Percentiles rank a stretch among this genome's conserved stretches.
Evolutionary conservation across 2,113 vertebrate genomes (phyloP).

Genomic region (Datnioides undecimradiatus): DNA sequence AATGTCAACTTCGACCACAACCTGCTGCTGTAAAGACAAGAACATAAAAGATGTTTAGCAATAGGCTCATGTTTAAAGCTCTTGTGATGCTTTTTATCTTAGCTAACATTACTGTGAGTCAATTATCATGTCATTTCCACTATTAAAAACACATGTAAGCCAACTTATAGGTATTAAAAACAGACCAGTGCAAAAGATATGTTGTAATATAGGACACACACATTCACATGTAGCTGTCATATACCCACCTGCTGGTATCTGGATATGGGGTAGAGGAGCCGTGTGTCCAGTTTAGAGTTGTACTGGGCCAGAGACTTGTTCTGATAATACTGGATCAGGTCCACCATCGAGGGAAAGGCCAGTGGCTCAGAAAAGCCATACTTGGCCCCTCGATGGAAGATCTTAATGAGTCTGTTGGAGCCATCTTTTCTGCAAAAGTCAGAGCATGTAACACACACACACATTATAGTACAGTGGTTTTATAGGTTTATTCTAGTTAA

Average conservation of each 20-base stretch:
- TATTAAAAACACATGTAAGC: neutral
- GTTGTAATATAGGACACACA: neutral
- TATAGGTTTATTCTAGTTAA: too few relatives aligned
- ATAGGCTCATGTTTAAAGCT: neutral
- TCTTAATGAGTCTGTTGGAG: conserved; percentile 98
- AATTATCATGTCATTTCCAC: neutral
- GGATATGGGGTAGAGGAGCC: conserved; percentile 93
- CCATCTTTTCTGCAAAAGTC: conserved; percentile 92
- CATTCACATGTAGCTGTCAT: neutral
- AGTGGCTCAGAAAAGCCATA: conserved; percentile 97
- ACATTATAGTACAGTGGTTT: too few relatives aligned
- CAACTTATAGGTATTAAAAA: neutral
- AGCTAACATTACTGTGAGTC: neutral
- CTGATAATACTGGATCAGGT: conserved; percentile 95
- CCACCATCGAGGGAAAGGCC: conserved; percentile 93
- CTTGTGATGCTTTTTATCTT: neutral
- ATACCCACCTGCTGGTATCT: conserved; percentile 92
- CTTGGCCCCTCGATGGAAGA: conserved; percentile 93
- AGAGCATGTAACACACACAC: neutral
- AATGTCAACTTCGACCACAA: conserved; percentile 94
- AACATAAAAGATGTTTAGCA: neutral
- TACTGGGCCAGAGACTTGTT: conserved; percentile 96
- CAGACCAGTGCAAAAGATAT: neutral
- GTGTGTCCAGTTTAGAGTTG: conserved; percentile 96
- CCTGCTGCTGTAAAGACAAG: conserved; percentile 86